Evolutionary conservation across 2,888 invertebrate genomes (phyloP), one percentile per base, ranked within the genome.

Genomic region (Noctua janthe): DNA sequence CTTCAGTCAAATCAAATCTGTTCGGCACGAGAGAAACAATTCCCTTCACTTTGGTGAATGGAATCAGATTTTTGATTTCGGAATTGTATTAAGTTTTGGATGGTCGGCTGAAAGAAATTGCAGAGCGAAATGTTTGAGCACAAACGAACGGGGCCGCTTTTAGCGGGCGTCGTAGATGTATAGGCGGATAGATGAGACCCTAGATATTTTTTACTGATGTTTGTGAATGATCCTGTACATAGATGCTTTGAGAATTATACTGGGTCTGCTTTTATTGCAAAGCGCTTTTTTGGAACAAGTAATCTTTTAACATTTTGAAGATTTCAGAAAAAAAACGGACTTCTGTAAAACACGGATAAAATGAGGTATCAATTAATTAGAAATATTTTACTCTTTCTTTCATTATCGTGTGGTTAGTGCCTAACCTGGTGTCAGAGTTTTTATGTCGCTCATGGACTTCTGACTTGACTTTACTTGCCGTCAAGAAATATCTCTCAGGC

Each of bases 11-110:
- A 94, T 94, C 92, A 91, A 93, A 94, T 94, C 90, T 91, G 85
- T 80, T 82, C 75, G 79, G 85, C 80, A 75, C 80, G 89, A 90
- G 89, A 89, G 90, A 92, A 93, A 94, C 93, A 92, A 93, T 94
- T 92, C 92, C 78, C 80, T 86, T 88, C 83, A 90, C 92, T 92
- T 94, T 93, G 91, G 91, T 84, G 81, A 80, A 83, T 84, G 89
- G 86, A 93, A 93, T 92, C 89, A 87, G 91, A 91, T 92, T 94
- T 93, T 93, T 94, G 91, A 93, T 93, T 93, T 90, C 89, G 87
- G 90, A 94, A 94, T 94, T 93, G 91, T 90, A 91, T 94, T 94
- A 93, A 91, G 90, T 92, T 90, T 90, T 91, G 87, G 88, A 88
- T 89, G 91, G 91, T 85, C 85, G 88, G 85, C 80, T 85, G 78